phyloP scores from a whole-genome alignment of 2,888 invertebrate genomes.

The Lithophane leautieri region DNA sequence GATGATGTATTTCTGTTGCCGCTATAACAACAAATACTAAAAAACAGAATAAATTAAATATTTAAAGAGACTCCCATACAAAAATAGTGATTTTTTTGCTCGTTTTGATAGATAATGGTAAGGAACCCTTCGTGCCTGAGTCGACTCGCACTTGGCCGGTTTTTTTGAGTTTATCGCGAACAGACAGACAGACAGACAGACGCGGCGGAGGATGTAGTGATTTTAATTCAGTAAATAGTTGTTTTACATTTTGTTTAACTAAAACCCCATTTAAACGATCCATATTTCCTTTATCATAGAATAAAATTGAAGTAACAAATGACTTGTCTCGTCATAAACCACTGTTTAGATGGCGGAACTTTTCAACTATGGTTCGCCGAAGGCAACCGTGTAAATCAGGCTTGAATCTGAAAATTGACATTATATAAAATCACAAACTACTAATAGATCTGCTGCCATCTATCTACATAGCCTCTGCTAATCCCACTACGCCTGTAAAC shows the following conservation, averaged over 20 bases:
- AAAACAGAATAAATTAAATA: no score
- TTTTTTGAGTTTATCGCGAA: no score
- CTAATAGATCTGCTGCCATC: conserved; percentile 16
- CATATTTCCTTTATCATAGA: not conserved
- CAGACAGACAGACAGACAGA: no score
- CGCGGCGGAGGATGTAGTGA: no score
- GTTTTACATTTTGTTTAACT: not conserved
- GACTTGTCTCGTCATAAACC: not conserved
- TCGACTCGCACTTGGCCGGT: no score
- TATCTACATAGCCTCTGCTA: conserved; percentile 13
- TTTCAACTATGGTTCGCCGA: not conserved
- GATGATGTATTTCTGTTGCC: no score
- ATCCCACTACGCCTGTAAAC: conserved; percentile 19
- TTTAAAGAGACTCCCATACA: no score
- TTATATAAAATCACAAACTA: conserved; percentile 20
- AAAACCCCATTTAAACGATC: not conserved
- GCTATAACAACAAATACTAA: no score
- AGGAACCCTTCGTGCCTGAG: no score
- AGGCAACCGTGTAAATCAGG: not conserved
- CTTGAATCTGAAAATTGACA: not conserved
- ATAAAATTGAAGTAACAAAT: not conserved
- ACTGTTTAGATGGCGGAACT: not conserved
- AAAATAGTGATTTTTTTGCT: no score
- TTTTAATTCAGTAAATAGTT: no score
- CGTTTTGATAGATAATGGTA: no score